Conservation (phyloP, 2,888 invertebrate species). For the Lysandra bellargus region DNA sequence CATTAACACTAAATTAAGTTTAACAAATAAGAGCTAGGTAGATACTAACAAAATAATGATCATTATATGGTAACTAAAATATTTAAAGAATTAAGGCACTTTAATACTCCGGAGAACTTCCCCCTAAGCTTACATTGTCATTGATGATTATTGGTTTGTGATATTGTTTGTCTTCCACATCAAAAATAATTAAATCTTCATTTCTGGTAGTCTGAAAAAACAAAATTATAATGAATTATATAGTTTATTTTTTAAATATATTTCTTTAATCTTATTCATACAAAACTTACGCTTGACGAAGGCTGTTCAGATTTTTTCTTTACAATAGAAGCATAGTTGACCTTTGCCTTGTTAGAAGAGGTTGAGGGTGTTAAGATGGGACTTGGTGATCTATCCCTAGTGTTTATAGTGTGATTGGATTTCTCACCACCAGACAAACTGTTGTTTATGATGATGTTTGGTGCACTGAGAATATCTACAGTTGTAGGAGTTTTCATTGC, state of each 20-base stretch:
- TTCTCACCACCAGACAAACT: constrained; percentile 52
- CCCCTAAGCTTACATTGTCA: constrained; percentile 58
- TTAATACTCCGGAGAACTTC: constrained; percentile 72
- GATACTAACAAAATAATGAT: constrained; percentile 20
- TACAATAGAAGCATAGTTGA: constrained; percentile 67
- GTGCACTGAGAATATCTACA: constrained; percentile 59
- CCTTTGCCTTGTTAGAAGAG: constrained; percentile 48
- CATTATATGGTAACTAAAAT: constrained; percentile 57
- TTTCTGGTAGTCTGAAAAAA: constrained; percentile 58
- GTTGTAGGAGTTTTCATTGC: constrained; percentile 60
- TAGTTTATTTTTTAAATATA: neutral
- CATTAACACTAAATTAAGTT: neutral
- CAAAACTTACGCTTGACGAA: constrained; percentile 65
- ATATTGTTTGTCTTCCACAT: constrained; percentile 62
- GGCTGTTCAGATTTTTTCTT: constrained; percentile 56
- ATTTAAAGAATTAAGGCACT: constrained; percentile 60
- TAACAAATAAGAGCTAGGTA: constrained; percentile 29
- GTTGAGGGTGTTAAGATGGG: constrained; percentile 52
- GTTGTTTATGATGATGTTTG: constrained; percentile 54
- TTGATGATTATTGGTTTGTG: constrained; percentile 58
- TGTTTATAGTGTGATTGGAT: constrained; percentile 49
- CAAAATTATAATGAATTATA: constrained; percentile 35
- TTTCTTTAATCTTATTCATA: neutral
- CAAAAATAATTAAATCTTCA: constrained; percentile 70
- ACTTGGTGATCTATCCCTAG: constrained; percentile 52